Conservation (phyloP, 2,888 invertebrate genomes). For the Callyntrura sp. region DNA sequence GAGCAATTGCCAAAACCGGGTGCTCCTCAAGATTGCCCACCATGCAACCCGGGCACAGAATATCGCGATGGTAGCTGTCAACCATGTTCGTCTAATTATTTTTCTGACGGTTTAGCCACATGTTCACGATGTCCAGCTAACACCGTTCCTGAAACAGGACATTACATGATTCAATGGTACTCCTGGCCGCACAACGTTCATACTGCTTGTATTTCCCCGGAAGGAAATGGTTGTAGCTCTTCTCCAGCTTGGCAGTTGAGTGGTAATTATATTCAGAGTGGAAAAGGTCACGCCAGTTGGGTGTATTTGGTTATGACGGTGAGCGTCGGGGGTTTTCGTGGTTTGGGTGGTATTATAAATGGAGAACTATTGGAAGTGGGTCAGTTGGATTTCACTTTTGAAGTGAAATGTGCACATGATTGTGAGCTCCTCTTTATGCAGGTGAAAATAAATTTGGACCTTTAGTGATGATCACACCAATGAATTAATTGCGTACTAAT, state of each 20-base stretch:
- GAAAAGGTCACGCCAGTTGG: slow-evolving; percentile 86
- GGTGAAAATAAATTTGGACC: slow-evolving; percentile 84
- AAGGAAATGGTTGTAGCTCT: slow-evolving; percentile 85
- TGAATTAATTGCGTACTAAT: too few relatives aligned
- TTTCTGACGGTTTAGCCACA: slow-evolving; percentile 85
- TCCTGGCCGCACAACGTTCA: slow-evolving; percentile 85
- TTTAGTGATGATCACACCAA: too few relatives aligned
- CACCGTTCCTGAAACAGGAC: slow-evolving; percentile 86
- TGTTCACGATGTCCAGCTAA: slow-evolving; percentile 86
- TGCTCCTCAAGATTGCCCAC: slow-evolving; percentile 85
- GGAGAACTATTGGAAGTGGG: slow-evolving; percentile 86
- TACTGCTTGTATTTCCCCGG: slow-evolving; percentile 86
- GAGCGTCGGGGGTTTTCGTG: slow-evolving; percentile 86
- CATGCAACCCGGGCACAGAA: slow-evolving; percentile 87
- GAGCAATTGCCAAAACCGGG: slow-evolving; percentile 85
- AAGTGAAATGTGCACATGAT: slow-evolving; percentile 86
- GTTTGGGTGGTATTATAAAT: slow-evolving; percentile 85
- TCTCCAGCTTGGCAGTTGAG: slow-evolving; percentile 86
- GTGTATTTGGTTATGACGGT: slow-evolving; percentile 86
- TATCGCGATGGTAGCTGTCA: slow-evolving; percentile 85
- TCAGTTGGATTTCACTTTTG: slow-evolving; percentile 86
- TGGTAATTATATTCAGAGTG: slow-evolving; percentile 86
- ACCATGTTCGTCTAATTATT: slow-evolving; percentile 86
- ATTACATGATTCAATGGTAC: slow-evolving; percentile 82
- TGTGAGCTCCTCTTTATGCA: slow-evolving; percentile 87